phyloP scores from a whole-genome alignment of 2,113 vertebrate genomes.

The Microcebus tavaratra region DNA sequence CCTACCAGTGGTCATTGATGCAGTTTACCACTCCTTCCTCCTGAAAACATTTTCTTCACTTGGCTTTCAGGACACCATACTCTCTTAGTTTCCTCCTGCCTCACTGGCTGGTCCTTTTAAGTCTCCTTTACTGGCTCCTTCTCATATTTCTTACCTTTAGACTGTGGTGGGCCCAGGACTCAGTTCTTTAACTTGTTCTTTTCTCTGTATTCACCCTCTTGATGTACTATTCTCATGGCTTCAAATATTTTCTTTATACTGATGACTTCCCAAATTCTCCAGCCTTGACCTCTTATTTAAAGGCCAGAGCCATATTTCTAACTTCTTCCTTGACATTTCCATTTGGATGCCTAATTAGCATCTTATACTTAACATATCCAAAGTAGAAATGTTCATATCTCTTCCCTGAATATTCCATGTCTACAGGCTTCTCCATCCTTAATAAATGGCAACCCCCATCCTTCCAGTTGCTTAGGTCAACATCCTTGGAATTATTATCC shows the following conservation, averaged over 20 bases:
- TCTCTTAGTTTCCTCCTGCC: not conserved
- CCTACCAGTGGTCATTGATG: not conserved
- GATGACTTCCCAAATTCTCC: not conserved
- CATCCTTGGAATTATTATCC: not conserved
- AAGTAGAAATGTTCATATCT: not conserved
- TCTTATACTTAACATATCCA: not conserved
- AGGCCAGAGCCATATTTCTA: not conserved
- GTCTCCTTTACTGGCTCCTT: not conserved
- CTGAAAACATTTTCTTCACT: not conserved
- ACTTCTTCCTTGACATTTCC: not conserved
- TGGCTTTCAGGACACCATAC: not conserved
- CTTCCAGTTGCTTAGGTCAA: not conserved
- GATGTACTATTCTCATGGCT: not conserved
- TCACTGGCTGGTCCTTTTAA: not conserved
- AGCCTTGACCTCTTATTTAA: not conserved
- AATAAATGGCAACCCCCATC: not conserved
- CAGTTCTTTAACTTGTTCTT: not conserved
- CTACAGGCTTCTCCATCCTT: not conserved
- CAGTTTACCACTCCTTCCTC: not conserved
- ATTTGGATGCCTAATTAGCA: not conserved
- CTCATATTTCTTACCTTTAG: not conserved
- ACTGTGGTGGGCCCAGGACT: not conserved
- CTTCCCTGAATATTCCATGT: not conserved
- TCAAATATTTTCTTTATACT: not conserved
- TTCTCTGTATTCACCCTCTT: not conserved